A percentile compares a stretch with the other conserved stretches of the same genome.
These are phyloP conservation scores for Listronotus oregonensis DNA, from an alignment of 1,140 invertebrate species.

Conservation along the genomic window DNA sequence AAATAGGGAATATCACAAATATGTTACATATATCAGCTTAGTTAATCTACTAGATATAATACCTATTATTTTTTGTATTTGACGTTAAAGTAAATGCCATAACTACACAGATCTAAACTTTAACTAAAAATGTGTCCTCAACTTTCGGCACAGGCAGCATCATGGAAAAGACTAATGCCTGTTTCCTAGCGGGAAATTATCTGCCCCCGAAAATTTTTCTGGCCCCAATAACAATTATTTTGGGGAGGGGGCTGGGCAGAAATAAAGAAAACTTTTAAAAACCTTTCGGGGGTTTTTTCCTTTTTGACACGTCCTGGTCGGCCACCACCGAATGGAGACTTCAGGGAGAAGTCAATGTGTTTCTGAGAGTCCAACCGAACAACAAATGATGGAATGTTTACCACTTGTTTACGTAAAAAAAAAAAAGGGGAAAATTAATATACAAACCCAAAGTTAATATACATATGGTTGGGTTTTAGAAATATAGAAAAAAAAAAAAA, in stretches of 20 bases:
- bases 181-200: slow-evolving; percentile 50
- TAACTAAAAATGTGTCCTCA: slow-evolving; percentile 45
- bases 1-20: too few species aligned
- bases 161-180: slow-evolving; percentile 39
- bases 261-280: background rate
- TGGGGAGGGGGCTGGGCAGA: slow-evolving; percentile 47
- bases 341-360: slow-evolving; percentile 99
- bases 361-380: slow-evolving; percentile 98
- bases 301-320: slow-evolving; percentile 99
- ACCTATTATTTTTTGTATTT: too few species aligned
- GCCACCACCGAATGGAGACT: slow-evolving; percentile 98
- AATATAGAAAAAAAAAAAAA: background rate
- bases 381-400: slow-evolving; percentile 98
- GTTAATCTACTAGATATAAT: too few species aligned
- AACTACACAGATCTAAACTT: too few species aligned
- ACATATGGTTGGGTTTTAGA: background rate
- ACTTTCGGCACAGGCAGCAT: slow-evolving; percentile 49
- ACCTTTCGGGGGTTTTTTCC: slow-evolving; percentile 97
- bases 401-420: slow-evolving; percentile 98
- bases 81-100: too few species aligned
- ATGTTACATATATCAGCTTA: too few species aligned
- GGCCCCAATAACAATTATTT: slow-evolving; percentile 42
- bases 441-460: too few species aligned
- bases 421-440: slow-evolving; percentile 50
- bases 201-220: slow-evolving; percentile 41